phyloP scores from a whole-genome alignment of 2,113 vertebrate species.

The Nibea coibor region DNA sequence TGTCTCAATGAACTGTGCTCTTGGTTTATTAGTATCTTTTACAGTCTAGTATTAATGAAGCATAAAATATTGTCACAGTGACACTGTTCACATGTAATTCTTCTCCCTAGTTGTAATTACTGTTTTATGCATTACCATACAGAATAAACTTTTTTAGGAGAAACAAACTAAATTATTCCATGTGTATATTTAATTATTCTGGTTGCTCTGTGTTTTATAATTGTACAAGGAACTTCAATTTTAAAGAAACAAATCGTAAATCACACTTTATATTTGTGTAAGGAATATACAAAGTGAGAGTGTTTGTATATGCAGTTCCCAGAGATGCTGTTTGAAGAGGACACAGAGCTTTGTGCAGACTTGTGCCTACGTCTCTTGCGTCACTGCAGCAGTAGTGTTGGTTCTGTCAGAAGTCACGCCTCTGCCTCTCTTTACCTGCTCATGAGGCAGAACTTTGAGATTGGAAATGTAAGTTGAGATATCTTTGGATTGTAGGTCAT shows the following conservation, averaged over 20 bases:
- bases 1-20: background rate
- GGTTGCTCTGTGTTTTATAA: background rate
- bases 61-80: background rate
- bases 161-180: background rate
- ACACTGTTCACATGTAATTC: background rate
- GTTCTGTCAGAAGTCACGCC: conserved; percentile 88
- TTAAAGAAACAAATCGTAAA: background rate
- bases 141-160: background rate
- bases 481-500: background rate
- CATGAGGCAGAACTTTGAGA: conserved; percentile 96
- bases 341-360: conserved; percentile 93
- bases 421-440: conserved; percentile 94
- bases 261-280: background rate
- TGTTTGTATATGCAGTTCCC: conserved; percentile 85
- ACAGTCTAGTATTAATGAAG: background rate
- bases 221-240: background rate
- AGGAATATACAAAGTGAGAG: background rate
- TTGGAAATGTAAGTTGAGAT: conserved; percentile 87
- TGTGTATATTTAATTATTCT: background rate
- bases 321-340: conserved; percentile 95
- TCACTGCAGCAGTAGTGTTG: conserved; percentile 90
- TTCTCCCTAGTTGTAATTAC: background rate
- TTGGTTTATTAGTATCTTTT: background rate
- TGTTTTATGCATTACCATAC: background rate
- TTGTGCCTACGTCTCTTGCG: conserved; percentile 92